Evolutionary conservation across 1,140 invertebrate genomes (phyloP).

Genomic region (Trinorchestia longiramus): DNA sequence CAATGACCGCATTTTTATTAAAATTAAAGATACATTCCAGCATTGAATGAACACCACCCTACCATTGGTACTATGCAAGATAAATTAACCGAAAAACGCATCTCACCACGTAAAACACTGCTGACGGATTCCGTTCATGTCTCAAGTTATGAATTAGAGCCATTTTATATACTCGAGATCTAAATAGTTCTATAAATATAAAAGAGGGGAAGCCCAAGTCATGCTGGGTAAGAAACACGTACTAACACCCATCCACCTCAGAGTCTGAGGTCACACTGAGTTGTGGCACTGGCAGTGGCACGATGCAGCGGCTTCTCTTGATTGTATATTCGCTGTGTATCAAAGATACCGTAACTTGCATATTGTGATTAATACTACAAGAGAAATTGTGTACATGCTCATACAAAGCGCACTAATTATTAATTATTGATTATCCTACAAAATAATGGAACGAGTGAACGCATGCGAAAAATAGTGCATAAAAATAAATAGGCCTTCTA

Average conservation of each 20-base stretch:
- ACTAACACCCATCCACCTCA: not conserved
- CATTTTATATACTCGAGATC: not conserved
- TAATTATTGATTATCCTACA: too few species aligned
- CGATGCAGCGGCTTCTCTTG: too few species aligned
- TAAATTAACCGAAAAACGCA: not conserved
- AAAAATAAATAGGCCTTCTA: too few species aligned
- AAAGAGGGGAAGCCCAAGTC: not conserved
- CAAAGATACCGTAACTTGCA: not conserved
- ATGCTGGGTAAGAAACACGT: not conserved
- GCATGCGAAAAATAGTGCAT: too few species aligned
- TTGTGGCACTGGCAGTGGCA: not conserved
- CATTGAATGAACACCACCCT: too few species aligned
- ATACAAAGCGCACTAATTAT: too few species aligned
- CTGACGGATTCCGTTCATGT: not conserved
- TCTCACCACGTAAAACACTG: conserved; percentile 40
- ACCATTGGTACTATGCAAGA: too few species aligned
- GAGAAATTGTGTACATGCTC: too few species aligned
- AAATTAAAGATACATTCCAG: too few species aligned
- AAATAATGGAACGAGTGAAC: too few species aligned
- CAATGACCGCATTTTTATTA: too few species aligned
- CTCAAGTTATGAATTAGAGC: not conserved
- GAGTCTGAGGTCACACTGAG: not conserved
- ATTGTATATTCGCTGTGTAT: not conserved
- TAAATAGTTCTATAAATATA: not conserved
- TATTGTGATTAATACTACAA: not conserved